These are phyloP conservation scores for Erpobdella octoculata DNA, from an alignment of 2,888 invertebrate species.

Conservation along the genomic window DNA sequence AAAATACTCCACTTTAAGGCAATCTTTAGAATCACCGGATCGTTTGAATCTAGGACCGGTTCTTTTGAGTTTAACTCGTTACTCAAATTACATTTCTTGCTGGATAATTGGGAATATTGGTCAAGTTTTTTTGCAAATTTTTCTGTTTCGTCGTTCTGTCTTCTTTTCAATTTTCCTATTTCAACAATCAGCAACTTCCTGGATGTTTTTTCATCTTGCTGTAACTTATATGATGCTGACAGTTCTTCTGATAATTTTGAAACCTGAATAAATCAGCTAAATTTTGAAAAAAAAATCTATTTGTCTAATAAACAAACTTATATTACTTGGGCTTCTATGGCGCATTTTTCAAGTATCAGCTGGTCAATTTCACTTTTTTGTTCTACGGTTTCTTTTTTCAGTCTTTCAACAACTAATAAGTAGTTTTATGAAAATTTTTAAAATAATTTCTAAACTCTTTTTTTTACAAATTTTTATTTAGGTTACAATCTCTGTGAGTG, in stretches of 20 bases:
- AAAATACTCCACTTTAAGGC: not conserved
- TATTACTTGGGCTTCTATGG: too few relatives aligned
- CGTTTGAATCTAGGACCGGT: not conserved
- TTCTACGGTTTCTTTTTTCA: not conserved
- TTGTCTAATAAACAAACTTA: not conserved
- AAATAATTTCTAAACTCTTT: too few relatives aligned
- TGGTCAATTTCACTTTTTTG: not conserved
- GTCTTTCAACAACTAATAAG: not conserved
- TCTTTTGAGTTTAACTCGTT: not conserved
- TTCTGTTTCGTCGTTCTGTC: not conserved
- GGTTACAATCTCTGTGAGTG: too few relatives aligned
- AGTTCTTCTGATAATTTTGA: not conserved
- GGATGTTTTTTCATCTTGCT: not conserved
- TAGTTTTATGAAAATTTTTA: not conserved
- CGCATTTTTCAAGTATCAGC: too few relatives aligned
- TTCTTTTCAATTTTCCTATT: not conserved
- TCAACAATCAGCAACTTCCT: not conserved
- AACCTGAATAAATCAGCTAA: not conserved
- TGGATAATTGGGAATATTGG: too few relatives aligned
- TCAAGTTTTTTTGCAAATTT: not conserved
- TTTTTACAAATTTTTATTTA: too few relatives aligned
- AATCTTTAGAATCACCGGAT: not conserved
- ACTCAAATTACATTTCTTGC: too few relatives aligned
- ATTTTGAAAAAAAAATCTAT: not conserved
- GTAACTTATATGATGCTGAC: not conserved